phyloP scores from a whole-genome alignment of 2,113 vertebrate species.

The Ellobius talpinus region DNA sequence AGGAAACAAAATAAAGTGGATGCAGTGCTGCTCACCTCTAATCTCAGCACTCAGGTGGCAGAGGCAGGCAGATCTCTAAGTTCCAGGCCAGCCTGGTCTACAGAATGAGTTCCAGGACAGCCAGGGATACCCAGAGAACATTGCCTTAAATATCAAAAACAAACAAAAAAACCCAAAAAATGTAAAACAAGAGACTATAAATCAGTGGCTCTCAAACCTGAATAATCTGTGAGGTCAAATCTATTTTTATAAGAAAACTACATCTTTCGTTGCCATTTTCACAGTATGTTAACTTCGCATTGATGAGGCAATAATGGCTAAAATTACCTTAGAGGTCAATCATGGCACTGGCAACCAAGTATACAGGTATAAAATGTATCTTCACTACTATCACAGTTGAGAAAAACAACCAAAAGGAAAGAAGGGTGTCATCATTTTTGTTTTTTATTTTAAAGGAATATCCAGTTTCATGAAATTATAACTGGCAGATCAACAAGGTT shows the following conservation, averaged over 20 bases:
- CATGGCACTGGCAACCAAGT: slow-evolving; percentile 1
- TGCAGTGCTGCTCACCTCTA: neutral
- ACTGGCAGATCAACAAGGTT: neutral
- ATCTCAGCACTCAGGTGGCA: neutral
- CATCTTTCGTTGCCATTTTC: neutral
- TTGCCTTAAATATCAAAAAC: neutral
- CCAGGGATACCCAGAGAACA: neutral
- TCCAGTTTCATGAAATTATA: slow-evolving; percentile 2
- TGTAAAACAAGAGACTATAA: slow-evolving; percentile 18
- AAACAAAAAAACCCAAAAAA: neutral
- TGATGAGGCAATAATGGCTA: neutral
- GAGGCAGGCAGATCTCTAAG: neutral
- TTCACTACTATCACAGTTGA: neutral
- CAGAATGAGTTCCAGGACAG: neutral
- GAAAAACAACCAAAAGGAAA: neutral
- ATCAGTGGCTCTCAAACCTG: slow-evolving; percentile 19
- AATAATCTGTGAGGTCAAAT: slow-evolving; percentile 11
- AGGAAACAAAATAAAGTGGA: slow-evolving; percentile 28
- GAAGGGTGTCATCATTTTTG: neutral
- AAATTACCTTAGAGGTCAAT: neutral
- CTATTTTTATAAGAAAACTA: neutral
- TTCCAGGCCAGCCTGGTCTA: neutral
- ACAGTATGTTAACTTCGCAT: slow-evolving; percentile 3
- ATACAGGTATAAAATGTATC: neutral
- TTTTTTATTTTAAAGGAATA: slow-evolving; percentile 28